Evolutionary conservation across 2,113 vertebrate genomes (phyloP), one percentile per base, ranked within the genome.

Genomic region (Salvelinus alpinus): DNA sequence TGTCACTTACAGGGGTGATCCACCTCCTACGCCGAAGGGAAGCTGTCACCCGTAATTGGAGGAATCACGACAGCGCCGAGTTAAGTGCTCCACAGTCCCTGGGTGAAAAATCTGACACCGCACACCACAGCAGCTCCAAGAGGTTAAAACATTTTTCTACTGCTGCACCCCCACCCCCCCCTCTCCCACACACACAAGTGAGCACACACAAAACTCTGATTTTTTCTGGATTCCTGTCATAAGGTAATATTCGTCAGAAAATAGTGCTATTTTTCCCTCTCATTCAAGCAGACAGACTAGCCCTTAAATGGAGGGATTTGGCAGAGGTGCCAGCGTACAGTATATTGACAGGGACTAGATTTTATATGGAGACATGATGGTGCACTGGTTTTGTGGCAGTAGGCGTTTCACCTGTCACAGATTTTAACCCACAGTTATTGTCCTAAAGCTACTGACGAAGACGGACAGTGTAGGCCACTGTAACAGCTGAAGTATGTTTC

Each of bases 11-110:
- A 86, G 91, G 81, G 92, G 89, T 90, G 90, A 92, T 86, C 88
- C 85, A 80, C 91, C 90, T 92, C 93, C 92, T 89, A 91, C 90
- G 74, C 86, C 84, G 85, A 90, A 82, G 82, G 85, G 90, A 87
- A 91, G 82, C 91, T 92, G 91, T 93, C 93, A 93, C 86, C 87
- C 83, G 77, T 93, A 92, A 94, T 93, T 93, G 92, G 92, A 90
- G 89, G 86, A 93, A 91, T 93, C 87, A 89, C 88, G 90, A 91
- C 89, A 90, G 90, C 83, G 85, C 84, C 22, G 86, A 91, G 91
- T 91, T 91, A 93, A 93, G 91, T 91, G 91, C 88, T 92, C 85
- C 85, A 81, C 84, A 78, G 84, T 92, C 89, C 88, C 85, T 57
- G 86, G 91, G 87, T 91, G 84, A 91, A 85, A 87, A 90, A 89